Evolutionary conservation across 2,888 invertebrate species (phyloP), one percentile per base, ranked within the genome.

Genomic region (Epirrita christyi): DNA sequence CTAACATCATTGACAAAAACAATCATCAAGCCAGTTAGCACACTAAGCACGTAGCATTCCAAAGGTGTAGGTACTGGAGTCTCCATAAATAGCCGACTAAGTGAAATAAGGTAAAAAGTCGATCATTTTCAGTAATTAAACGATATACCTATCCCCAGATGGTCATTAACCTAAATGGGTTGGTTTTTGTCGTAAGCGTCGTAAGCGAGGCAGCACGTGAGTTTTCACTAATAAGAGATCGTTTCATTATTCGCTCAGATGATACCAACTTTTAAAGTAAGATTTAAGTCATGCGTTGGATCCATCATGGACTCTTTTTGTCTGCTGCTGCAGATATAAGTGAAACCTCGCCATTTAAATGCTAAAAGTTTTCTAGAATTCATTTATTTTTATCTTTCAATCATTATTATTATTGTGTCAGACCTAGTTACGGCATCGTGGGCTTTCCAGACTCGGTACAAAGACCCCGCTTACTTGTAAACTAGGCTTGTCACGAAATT

Each of bases 91-190:
- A 44, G 44, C 28, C n/a, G 36, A 42, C 43, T 50, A 55, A 59
- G 50, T 51, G 59, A 59, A 55, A 32, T 21, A 50, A 59, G 46
- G 59, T 59, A 54, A 64, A 61, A 62, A 55, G 50, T 51, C 54
- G 27, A 27, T 41, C 42, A 27, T 76, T 75, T 71, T 65, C 70
- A 65, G 74, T 84, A 86, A 86, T 85, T 84, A 85, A 80, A 75
- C 78, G 74, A 83, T 82, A 82, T 81, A n/a, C n/a, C n/a, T n/a
- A 79, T 82, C 78, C 73, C 76, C 76, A 67, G 69, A 65, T 67
- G 75, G 76, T 72, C 77, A 82, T 83, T 83, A 82, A 77, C 76
- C 75, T 75, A 78, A 83, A 83, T 81, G 76, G 55, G 69, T 64
- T 73, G 80, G 76, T 80, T 52, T 51, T 52, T 32, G 40, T 14